Conservation (phyloP, 2,888 invertebrate species). For the Dendrolimus pini region DNA sequence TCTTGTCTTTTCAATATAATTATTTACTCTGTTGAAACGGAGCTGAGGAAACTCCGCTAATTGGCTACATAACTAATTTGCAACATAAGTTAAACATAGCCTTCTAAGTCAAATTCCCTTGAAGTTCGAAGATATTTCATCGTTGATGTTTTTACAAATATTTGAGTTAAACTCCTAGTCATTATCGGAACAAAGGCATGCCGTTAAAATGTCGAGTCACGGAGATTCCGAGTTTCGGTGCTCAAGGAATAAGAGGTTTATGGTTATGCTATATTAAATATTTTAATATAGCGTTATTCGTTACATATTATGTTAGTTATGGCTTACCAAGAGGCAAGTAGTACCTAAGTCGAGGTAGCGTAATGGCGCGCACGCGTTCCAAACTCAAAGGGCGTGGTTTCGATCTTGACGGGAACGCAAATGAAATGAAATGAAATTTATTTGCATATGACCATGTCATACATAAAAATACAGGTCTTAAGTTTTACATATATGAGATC, state of each 20-base stretch:
- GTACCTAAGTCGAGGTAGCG: too few relatives aligned
- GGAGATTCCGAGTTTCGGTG: background rate
- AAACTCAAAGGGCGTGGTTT: too few relatives aligned
- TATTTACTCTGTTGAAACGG: constrained; percentile 19
- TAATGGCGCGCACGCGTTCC: too few relatives aligned
- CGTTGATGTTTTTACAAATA: constrained; percentile 18
- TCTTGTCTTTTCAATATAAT: constrained; percentile 18
- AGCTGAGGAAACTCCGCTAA: constrained; percentile 26
- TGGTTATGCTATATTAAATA: background rate
- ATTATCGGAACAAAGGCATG: constrained; percentile 8
- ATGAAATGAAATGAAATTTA: too few relatives aligned
- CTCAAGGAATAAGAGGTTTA: background rate
- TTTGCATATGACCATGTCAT: too few relatives aligned
- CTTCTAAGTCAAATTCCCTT: constrained; percentile 14
- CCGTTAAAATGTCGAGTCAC: constrained; percentile 10
- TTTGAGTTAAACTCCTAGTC: constrained; percentile 10
- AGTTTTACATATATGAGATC: too few relatives aligned
- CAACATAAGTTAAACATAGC: constrained; percentile 26
- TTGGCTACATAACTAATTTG: constrained; percentile 32
- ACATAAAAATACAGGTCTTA: too few relatives aligned
- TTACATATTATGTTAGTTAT: too few relatives aligned
- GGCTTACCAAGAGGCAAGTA: too few relatives aligned
- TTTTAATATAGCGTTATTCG: background rate
- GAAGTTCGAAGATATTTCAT: constrained; percentile 16
- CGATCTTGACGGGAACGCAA: too few relatives aligned